Evolutionary conservation across 2,888 invertebrate species (phyloP).

Genomic region (Amblyteles armatorius): DNA sequence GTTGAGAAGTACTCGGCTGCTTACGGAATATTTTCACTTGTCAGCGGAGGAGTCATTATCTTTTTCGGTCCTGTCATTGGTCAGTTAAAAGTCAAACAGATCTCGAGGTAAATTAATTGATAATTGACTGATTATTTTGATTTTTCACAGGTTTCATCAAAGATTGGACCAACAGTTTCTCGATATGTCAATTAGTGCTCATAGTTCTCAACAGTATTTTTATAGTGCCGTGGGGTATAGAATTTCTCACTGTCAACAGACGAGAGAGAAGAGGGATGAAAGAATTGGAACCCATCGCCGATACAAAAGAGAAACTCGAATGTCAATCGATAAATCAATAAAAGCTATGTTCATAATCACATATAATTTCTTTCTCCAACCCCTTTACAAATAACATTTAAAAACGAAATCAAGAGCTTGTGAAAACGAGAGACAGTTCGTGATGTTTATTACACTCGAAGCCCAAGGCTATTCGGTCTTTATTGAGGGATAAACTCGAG

Average conservation of each 20-base stretch:
- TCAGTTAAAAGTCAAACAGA: slow-evolving; percentile 77
- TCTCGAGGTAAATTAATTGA: background rate
- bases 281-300: slow-evolving; percentile 26
- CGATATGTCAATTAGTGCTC: slow-evolving; percentile 89
- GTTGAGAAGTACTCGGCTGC: slow-evolving; percentile 90
- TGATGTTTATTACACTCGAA: background rate
- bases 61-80: slow-evolving; percentile 90
- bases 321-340: slow-evolving; percentile 40
- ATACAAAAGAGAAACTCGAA: slow-evolving; percentile 28
- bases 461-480: slow-evolving; percentile 34
- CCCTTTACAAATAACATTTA: background rate
- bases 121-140: slow-evolving; percentile 70
- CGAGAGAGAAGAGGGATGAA: slow-evolving; percentile 58
- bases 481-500: slow-evolving; percentile 37
- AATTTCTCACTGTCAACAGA: slow-evolving; percentile 81
- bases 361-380: slow-evolving; percentile 11
- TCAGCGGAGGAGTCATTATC: slow-evolving; percentile 89
- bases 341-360: slow-evolving; percentile 38
- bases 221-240: slow-evolving; percentile 89
- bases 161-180: slow-evolving; percentile 88
- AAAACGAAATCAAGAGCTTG: background rate
- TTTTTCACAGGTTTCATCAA: slow-evolving; percentile 87
- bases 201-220: slow-evolving; percentile 89
- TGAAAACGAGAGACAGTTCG: background rate
- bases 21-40: slow-evolving; percentile 90